Evolutionary conservation across 2,113 vertebrate genomes (phyloP).

Genomic region (Damaliscus lunatus): DNA sequence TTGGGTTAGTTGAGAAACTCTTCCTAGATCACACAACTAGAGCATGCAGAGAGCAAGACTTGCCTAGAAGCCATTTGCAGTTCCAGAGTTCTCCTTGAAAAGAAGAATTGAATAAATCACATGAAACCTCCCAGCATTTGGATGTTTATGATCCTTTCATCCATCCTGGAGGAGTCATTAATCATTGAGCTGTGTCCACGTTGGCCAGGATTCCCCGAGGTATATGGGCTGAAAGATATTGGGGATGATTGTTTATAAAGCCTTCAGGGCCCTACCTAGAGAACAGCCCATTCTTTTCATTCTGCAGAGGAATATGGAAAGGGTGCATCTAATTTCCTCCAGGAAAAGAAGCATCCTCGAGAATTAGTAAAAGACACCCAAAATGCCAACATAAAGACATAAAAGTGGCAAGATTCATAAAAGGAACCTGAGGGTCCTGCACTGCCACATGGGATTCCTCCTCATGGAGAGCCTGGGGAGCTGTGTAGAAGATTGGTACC

Average conservation of each 20-base stretch:
- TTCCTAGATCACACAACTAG: background rate
- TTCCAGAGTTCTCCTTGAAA: background rate
- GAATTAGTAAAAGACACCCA: background rate
- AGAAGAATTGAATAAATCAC: background rate
- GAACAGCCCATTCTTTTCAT: background rate
- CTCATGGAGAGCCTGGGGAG: background rate
- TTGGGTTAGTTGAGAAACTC: background rate
- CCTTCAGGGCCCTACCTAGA: background rate
- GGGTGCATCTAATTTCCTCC: background rate
- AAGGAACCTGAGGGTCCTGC: slow-evolving; percentile 41
- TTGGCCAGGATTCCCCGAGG: background rate
- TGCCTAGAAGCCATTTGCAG: too few relatives aligned
- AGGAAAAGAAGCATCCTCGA: background rate
- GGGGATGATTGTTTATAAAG: background rate
- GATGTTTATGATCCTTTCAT: background rate
- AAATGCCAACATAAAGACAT: slow-evolving; percentile 35
- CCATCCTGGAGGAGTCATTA: background rate
- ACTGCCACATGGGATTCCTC: background rate
- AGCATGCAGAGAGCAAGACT: background rate
- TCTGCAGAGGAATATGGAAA: background rate
- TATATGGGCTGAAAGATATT: background rate
- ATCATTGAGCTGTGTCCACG: background rate
- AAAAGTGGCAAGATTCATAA: slow-evolving; percentile 2
- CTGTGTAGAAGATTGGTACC: slow-evolving; percentile 24
- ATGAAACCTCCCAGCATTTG: background rate